Base-by-base conservation (phyloP, 2,888 invertebrate genomes). In the Tetanocera ferruginea region DNA sequence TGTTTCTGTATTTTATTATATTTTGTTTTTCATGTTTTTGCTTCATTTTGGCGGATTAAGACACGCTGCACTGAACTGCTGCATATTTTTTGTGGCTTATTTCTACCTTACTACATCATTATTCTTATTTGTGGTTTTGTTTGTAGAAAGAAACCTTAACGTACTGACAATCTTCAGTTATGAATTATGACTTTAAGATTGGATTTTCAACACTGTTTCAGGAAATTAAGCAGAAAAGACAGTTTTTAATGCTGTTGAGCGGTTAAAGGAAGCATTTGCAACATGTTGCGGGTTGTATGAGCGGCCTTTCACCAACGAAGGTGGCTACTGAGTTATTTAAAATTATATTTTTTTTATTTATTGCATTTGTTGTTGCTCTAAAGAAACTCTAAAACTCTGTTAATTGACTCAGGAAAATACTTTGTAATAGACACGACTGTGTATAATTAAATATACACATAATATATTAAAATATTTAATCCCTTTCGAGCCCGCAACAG, bases 161-260 rank as follows among this genome's bases (percentile, higher is more conserved):
- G 23, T 57, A 52, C 64, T 62, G 75, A 37, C 55, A 37, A 81
- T 81, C 81, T 78, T 79, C 76, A 69, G 64, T 77, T 87, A 87
- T 87, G 88, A 87, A 84, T 87, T 87, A 87, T 87, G 86, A 83
- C 87, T 87, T 87, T 86, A 83, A 87, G 88, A 87, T 87, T 87
- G 88, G 84, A 86, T 87, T 88, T 88, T 88, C 87, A 87, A 86
- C 87, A 86, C 87, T 83, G 84, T 87, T 72, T 72, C 69, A 28
- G 19, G 51, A 69, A 49, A 69, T 49, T 49, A 25, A 28, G 51
- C 69, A 49, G 2, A 28, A 69, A 43, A 37, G 51, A 69, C 19
- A 49, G 23, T 67, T 49, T 23, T 19, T 11, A 67, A 11, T 49
- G 49, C 23, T 14, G 25, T 31, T 52, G 34, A 25, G 9, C 31